These are phyloP conservation scores for Rhea americana DNA, from an alignment of 2,113 vertebrate species.

Conservation along the genomic window DNA sequence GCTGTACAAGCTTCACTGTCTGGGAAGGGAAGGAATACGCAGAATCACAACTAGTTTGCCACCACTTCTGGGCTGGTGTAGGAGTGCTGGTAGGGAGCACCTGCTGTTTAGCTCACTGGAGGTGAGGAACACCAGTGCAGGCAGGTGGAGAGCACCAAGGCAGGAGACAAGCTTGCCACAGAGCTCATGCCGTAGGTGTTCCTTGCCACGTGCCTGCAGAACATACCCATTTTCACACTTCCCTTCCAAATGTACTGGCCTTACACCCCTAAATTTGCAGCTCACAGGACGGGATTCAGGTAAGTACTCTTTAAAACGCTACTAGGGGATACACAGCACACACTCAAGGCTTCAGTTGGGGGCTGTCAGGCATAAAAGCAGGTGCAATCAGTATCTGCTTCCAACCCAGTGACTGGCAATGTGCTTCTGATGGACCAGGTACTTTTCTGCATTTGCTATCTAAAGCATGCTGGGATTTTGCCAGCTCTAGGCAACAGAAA, in stretches of 20 bases:
- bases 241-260: background rate
- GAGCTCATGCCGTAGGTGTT: background rate
- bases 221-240: background rate
- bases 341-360: accelerated
- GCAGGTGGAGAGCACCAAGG: too few relatives aligned
- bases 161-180: too few relatives aligned
- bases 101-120: accelerated
- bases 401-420: background rate
- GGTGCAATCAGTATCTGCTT: background rate
- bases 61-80: background rate
- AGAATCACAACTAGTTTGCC: background rate
- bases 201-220: background rate
- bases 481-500: background rate
- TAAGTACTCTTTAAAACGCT: background rate
- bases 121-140: accelerated
- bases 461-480: background rate
- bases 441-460: background rate
- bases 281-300: background rate
- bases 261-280: background rate
- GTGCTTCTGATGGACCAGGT: background rate
- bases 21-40: background rate
- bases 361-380: background rate
- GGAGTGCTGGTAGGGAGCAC: background rate
- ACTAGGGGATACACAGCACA: background rate
- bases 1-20: too few relatives aligned